Evolutionary conservation across 2,888 invertebrate genomes (phyloP).

Genomic region (Sialis fuliginosa): DNA sequence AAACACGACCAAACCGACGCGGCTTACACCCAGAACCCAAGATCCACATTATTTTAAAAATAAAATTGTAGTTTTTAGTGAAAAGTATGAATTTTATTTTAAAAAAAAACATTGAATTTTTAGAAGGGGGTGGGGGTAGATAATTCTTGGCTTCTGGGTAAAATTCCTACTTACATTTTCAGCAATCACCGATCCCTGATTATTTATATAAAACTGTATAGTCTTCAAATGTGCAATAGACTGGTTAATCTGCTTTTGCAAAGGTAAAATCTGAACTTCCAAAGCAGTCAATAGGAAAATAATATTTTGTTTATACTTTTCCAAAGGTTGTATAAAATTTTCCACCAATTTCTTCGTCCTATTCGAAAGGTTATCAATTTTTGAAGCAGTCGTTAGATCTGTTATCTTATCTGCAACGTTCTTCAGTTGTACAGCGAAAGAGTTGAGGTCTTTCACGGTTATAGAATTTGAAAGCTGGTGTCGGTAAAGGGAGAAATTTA

Average conservation of each 20-base stretch:
- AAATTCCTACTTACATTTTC: slow-evolving; percentile 34
- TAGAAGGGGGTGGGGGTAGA: background rate
- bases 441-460: slow-evolving; percentile 41
- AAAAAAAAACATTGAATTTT: slow-evolving; percentile 8
- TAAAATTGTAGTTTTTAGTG: no score
- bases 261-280: slow-evolving; percentile 53
- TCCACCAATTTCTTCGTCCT: slow-evolving; percentile 45
- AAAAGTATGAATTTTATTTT: no score
- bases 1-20: no score
- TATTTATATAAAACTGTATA: slow-evolving; percentile 60
- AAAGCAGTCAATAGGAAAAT: slow-evolving; percentile 59
- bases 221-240: slow-evolving; percentile 55
- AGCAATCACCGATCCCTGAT: slow-evolving; percentile 51
- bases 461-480: slow-evolving; percentile 40
- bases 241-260: slow-evolving; percentile 53
- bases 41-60: no score
- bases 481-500: slow-evolving; percentile 37
- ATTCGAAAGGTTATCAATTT: slow-evolving; percentile 48
- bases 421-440: slow-evolving; percentile 45
- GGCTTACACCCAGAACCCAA: no score
- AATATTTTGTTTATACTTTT: slow-evolving; percentile 49
- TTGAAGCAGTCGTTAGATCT: slow-evolving; percentile 51
- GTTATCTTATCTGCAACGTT: slow-evolving; percentile 48
- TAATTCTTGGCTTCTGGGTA: background rate
- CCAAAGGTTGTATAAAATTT: slow-evolving; percentile 47